A percentile compares a stretch with the other conserved stretches of the same genome.
phyloP scores from a whole-genome alignment of 2,888 invertebrate genomes.

The Acanthacorydalis orientalis region DNA sequence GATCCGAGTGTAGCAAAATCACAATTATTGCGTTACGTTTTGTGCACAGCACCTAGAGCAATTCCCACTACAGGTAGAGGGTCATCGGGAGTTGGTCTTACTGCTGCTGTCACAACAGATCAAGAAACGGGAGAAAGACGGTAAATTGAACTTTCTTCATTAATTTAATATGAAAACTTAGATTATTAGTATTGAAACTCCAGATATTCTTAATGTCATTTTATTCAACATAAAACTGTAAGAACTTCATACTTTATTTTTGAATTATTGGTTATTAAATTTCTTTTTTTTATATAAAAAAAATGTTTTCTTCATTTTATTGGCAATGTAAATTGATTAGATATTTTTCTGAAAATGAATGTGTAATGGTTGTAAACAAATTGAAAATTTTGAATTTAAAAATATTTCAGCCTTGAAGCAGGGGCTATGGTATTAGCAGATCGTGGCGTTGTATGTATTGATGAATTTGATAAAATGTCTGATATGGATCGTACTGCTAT shows the following conservation, averaged over 20 bases:
- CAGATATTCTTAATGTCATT: too few relatives aligned
- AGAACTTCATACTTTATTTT: too few relatives aligned
- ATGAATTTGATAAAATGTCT: slow-evolving; percentile 99
- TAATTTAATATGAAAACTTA: neutral
- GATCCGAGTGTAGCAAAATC: slow-evolving; percentile 99
- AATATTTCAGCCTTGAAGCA: slow-evolving; percentile 66
- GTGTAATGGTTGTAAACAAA: too few relatives aligned
- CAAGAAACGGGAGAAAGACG: slow-evolving; percentile 76
- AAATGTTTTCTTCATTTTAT: neutral
- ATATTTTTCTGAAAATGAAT: neutral
- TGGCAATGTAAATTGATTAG: neutral
- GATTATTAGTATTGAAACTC: too few relatives aligned
- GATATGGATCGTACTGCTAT: slow-evolving; percentile 98
- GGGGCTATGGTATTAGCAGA: slow-evolving; percentile 99
- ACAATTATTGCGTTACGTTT: slow-evolving; percentile 82
- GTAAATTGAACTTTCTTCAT: too few relatives aligned
- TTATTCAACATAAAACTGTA: too few relatives aligned
- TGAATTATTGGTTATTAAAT: too few relatives aligned
- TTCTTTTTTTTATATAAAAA: too few relatives aligned
- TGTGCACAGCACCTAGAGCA: slow-evolving; percentile 87
- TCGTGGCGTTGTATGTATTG: slow-evolving; percentile 90
- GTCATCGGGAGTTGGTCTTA: slow-evolving; percentile 95
- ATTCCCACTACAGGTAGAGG: slow-evolving; percentile 96
- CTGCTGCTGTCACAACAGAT: slow-evolving; percentile 95
- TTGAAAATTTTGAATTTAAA: neutral